These are phyloP conservation scores for Punctoribates punctum DNA, from an alignment of 2,888 invertebrate species.

Conservation along the genomic window DNA sequence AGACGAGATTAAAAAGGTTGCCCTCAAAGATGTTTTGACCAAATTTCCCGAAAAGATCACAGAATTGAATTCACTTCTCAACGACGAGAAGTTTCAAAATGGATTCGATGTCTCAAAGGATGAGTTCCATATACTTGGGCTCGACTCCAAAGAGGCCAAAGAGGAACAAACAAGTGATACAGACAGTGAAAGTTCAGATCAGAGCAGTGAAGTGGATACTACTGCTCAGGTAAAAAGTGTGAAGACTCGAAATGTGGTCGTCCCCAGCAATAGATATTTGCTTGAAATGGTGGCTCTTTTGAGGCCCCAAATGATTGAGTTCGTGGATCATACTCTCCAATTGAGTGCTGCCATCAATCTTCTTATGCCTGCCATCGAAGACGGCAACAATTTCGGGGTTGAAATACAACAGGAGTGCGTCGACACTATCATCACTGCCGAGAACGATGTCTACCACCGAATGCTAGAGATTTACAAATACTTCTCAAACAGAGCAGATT, in stretches of 20 bases:
- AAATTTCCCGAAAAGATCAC: not conserved
- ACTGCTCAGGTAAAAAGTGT: too few species aligned
- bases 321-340: slow-evolving; percentile 19
- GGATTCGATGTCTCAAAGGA: not conserved
- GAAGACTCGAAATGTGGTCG: not conserved
- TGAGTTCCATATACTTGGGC: not conserved
- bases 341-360: slow-evolving; percentile 55
- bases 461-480: not conserved
- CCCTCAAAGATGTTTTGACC: not conserved
- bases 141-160: not conserved
- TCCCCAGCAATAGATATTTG: not conserved
- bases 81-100: not conserved
- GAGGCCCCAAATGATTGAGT: slow-evolving; percentile 37
- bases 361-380: slow-evolving; percentile 58
- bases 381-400: slow-evolving; percentile 60
- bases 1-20: not conserved
- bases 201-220: too few species aligned
- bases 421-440: not conserved
- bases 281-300: slow-evolving; percentile 35
- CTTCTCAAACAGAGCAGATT: not conserved
- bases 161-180: too few species aligned
- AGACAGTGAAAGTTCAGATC: too few species aligned
- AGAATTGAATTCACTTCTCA: not conserved
- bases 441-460: not conserved
- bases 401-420: slow-evolving; percentile 54